These are phyloP conservation scores for Pseudochirops cupreus DNA, from an alignment of 2,797 vertebrate species.

Conservation along the genomic window DNA sequence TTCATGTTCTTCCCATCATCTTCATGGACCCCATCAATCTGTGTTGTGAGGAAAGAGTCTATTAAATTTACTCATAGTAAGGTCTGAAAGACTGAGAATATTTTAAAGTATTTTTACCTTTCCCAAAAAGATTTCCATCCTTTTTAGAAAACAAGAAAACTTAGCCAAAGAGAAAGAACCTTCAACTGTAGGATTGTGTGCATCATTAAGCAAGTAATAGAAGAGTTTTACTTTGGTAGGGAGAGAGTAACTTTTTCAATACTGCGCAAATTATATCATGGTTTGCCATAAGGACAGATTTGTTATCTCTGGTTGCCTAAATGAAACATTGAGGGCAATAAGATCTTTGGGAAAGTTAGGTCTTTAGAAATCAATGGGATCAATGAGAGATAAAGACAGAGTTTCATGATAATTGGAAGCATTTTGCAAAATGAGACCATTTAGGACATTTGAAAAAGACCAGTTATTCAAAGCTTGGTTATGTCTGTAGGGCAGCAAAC, in stretches of 20 bases:
- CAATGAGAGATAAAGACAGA: background rate
- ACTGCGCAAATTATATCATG: background rate
- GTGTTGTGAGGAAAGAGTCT: background rate
- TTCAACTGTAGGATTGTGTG: background rate
- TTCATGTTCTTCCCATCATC: background rate
- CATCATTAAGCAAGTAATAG: background rate
- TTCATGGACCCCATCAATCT: background rate
- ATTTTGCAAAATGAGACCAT: background rate
- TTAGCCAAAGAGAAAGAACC: background rate
- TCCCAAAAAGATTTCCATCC: background rate
- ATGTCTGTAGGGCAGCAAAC: background rate
- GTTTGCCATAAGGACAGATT: background rate
- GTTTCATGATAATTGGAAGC: background rate
- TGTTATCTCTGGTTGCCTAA: background rate
- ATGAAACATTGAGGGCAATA: background rate
- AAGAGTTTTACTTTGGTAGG: background rate
- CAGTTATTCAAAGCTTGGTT: background rate
- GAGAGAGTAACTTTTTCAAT: background rate
- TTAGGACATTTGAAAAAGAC: background rate
- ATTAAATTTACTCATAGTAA: background rate
- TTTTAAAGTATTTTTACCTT: background rate
- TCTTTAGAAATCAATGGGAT: background rate
- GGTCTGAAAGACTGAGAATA: background rate
- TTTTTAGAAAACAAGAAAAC: background rate
- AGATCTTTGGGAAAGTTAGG: background rate